Conservation (phyloP, 2,797 vertebrate species). For the Ibycter americanus region DNA sequence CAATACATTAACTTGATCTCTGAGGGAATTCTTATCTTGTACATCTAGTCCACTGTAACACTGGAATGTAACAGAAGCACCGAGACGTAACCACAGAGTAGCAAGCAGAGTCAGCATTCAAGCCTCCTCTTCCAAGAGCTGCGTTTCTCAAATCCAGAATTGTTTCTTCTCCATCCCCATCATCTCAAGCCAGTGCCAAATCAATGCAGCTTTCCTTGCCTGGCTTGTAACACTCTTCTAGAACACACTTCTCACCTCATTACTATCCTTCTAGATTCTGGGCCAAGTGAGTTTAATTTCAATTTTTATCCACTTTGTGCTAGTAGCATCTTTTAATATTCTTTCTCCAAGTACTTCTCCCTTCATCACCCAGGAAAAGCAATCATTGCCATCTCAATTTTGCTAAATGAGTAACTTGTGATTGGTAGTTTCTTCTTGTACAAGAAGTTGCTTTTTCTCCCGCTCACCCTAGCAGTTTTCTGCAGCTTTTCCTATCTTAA, state of each 20-base stretch:
- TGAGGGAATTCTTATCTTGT: neutral
- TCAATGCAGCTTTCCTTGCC: neutral
- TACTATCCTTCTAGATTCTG: neutral
- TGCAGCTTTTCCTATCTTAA: neutral
- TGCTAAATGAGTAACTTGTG: neutral
- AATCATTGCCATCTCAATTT: neutral
- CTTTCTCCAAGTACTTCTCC: neutral
- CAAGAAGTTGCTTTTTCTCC: neutral
- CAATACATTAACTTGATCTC: neutral
- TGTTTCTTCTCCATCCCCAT: neutral
- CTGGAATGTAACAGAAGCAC: neutral
- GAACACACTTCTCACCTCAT: neutral
- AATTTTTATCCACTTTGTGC: neutral
- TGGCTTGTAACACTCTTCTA: neutral
- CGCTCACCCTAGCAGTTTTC: neutral
- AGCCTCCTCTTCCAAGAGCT: neutral
- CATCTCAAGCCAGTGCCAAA: neutral
- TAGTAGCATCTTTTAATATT: neutral
- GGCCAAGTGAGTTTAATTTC: neutral
- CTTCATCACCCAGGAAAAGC: neutral
- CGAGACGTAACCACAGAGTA: neutral
- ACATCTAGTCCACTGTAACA: neutral
- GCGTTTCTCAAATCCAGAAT: neutral
- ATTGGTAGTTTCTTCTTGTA: neutral
- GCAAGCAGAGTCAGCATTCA: neutral